Conservation (phyloP, 1,140 invertebrate species). For the Drosophila repleta region DNA sequence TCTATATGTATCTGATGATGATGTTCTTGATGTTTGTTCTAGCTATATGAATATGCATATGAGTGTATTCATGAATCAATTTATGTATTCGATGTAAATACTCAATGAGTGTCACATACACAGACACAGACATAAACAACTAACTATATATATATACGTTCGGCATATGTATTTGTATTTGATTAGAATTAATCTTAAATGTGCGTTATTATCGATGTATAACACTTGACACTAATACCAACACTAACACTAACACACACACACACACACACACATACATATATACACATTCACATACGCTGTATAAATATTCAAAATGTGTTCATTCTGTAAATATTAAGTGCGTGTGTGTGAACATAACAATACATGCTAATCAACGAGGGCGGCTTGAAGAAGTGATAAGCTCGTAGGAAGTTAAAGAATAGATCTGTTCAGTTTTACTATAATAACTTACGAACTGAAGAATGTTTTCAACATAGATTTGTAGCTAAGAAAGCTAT, state of each 20-base stretch:
- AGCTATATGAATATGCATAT: slow-evolving; percentile 30
- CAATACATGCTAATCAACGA: background rate
- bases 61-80: slow-evolving; percentile 10
- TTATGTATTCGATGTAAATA: slow-evolving; percentile 19
- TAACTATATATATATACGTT: background rate
- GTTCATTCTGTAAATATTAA: slow-evolving; percentile 21
- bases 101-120: slow-evolving; percentile 6
- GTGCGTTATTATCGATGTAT: slow-evolving; percentile 71
- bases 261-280: slow-evolving; percentile 22
- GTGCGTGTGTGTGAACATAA: slow-evolving; percentile 12
- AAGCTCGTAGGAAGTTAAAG: no score
- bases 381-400: slow-evolving; percentile 1
- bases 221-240: slow-evolving; percentile 5
- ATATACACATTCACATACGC: slow-evolving; percentile 1
- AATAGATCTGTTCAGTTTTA: background rate
- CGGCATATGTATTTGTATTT: slow-evolving; percentile 9
- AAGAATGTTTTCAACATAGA: background rate
- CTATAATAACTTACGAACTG: no score
- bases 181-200: slow-evolving; percentile 49
- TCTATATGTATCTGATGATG: slow-evolving; percentile 55
- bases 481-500: background rate
- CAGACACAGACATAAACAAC: background rate
- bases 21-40: slow-evolving; percentile 46
- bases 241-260: slow-evolving; percentile 32
- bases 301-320: slow-evolving; percentile 33